phyloP scores from a whole-genome alignment of 2,113 vertebrate genomes.

The Gracilinanus agilis region DNA sequence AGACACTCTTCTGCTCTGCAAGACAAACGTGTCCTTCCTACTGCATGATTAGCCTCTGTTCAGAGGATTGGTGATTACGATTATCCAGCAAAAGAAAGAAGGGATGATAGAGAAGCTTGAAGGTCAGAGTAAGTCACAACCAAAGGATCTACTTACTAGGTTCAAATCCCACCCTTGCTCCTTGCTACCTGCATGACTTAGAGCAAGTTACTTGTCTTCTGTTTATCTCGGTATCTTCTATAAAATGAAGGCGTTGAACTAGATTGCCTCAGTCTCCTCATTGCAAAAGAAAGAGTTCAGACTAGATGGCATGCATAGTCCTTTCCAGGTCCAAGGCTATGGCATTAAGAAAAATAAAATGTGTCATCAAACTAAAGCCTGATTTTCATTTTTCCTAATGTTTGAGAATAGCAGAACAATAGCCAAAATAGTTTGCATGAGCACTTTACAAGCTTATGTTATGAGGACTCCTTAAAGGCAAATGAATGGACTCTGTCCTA shows the following conservation, averaged over 20 bases:
- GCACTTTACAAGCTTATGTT: constrained; percentile 34
- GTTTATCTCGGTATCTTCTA: neutral
- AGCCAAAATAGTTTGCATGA: constrained; percentile 35
- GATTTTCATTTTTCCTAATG: constrained; percentile 57
- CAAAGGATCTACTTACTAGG: neutral
- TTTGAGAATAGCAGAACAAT: constrained; percentile 58
- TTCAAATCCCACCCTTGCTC: neutral
- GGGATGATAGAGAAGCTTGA: neutral
- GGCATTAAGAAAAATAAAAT: neutral
- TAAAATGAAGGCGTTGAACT: neutral
- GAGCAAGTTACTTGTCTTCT: neutral
- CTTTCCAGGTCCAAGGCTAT: neutral
- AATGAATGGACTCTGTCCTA: neutral
- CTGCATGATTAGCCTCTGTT: neutral
- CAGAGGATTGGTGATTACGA: neutral
- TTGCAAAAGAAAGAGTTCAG: neutral
- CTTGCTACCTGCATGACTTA: neutral
- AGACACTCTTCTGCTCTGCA: neutral
- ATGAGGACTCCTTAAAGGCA: neutral
- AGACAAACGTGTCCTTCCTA: neutral
- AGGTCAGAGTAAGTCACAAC: neutral
- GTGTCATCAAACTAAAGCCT: constrained; percentile 48
- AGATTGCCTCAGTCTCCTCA: neutral
- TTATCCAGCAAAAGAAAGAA: neutral
- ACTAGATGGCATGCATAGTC: neutral